phyloP scores from a whole-genome alignment of 2,113 vertebrate species.

The Scartelaos histophorus region DNA sequence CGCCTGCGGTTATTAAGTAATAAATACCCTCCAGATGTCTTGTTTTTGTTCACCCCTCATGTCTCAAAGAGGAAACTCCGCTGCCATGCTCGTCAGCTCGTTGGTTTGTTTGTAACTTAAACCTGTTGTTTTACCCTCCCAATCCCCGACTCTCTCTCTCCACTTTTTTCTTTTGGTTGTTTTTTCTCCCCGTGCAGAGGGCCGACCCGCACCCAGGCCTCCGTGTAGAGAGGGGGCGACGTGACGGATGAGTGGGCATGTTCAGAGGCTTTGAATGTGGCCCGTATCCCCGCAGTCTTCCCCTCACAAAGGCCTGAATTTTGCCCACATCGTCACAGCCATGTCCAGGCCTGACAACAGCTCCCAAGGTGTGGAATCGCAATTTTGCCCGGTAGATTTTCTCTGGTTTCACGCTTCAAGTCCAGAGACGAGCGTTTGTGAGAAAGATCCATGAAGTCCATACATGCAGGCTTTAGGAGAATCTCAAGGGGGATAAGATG shows the following conservation, averaged over 20 bases:
- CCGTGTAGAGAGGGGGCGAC: constrained; percentile 39
- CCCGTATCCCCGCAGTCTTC: constrained; percentile 21
- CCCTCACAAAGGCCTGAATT: constrained; percentile 47
- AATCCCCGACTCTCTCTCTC: constrained; percentile 19
- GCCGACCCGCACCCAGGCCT: constrained; percentile 32
- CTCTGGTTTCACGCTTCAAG: constrained; percentile 28
- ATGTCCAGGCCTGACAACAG: constrained; percentile 58
- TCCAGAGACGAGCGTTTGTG: neutral
- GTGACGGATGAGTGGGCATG: constrained; percentile 70
- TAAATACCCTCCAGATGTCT: constrained; percentile 49
- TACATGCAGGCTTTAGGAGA: neutral
- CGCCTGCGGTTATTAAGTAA: constrained; percentile 41
- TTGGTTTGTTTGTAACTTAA: constrained; percentile 46
- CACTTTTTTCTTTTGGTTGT: constrained; percentile 20
- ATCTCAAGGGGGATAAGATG: neutral
- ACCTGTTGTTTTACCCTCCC: constrained; percentile 47
- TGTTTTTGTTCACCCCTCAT: constrained; percentile 48
- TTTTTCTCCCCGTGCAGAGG: constrained; percentile 35
- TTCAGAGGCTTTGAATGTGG: constrained; percentile 54
- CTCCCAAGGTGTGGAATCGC: constrained; percentile 60
- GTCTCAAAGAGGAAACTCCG: constrained; percentile 36
- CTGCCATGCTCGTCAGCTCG: constrained; percentile 9
- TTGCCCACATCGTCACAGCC: constrained; percentile 56
- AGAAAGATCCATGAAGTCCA: neutral
- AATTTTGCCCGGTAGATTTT: constrained; percentile 48